Evolutionary conservation across 30 jellyfish, hydroid and myxozoan genomes (phyloP), one percentile per base, ranked within the genome.

Genomic region (Rhopilema esculentum): DNA sequence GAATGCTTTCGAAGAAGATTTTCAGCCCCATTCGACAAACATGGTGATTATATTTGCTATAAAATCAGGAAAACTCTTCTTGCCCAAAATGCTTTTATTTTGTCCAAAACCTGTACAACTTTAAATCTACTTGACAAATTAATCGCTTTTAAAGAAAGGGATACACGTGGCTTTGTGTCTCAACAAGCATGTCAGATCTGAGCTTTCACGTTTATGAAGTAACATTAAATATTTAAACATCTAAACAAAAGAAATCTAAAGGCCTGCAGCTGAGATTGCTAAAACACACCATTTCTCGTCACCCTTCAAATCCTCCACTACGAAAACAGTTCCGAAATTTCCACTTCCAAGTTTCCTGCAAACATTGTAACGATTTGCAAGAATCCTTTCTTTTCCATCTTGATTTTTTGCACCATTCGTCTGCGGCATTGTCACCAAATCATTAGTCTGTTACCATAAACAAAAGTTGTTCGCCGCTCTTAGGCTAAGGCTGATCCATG

Each of bases 331-430:
- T 12, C 95, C 97, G 79, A 79, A 87, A 64, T 85, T 87, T 12
- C 98, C 98, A 67, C 96, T 92, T 12, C 98, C 98, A 61, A 92
- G 94, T 76, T 92, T 92, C 66, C 91, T 75, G 8, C 24, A 66
- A 1, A 92, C 82, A 49, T 57, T 65, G 89, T 92, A 92, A 16
- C 98, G 91, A 76, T 92, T 92, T 20, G 92, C 98, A 19, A 92
- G 67, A 12, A 75, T 63, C 67, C 75, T 80, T 57, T 84, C 86
- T 63, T 81, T 77, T 16, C 66, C 66, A 30, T 50, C 90, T 32
- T 91, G 66, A n/a, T 57, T 62, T 26, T 24, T 1, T 20, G 87
- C 66, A 30, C 75, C 64, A 40, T 32, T 79, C 29, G 85, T 86
- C 21, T 76, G 77, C 27, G 92, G 92, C 92, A 84, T 84, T 72